Evolutionary conservation across 2,113 vertebrate genomes (phyloP).

Genomic region (Pituophis catenifer): DNA sequence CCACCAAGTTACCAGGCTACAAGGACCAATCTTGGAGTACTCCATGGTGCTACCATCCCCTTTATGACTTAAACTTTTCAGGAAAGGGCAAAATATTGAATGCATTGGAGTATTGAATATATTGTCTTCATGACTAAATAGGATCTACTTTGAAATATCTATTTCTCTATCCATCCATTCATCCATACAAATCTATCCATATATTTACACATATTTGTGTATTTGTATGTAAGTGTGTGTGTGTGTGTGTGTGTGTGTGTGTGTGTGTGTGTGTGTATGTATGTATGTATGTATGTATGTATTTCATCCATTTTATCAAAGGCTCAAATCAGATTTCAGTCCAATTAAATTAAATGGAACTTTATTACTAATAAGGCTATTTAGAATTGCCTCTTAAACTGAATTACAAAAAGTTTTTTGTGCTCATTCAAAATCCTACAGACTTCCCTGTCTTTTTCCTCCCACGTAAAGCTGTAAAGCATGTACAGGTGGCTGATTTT

Average conservation of each 20-base stretch:
- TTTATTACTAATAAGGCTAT: not conserved
- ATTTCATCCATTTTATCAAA: not conserved
- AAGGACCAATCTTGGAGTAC: not conserved
- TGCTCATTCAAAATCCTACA: too few species aligned
- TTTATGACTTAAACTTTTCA: not conserved
- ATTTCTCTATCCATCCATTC: not conserved
- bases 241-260: not conserved
- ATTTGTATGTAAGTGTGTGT: not conserved
- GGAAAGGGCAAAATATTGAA: not conserved
- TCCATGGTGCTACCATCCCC: not conserved
- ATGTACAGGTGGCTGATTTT: not conserved
- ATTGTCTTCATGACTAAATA: not conserved
- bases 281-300: too few species aligned
- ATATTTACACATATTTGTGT: not conserved
- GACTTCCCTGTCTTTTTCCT: not conserved
- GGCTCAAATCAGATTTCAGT: not conserved
- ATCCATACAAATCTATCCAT: not conserved
- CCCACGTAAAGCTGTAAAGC: not conserved
- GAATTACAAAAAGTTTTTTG: too few species aligned
- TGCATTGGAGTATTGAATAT: not conserved
- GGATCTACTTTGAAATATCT: not conserved
- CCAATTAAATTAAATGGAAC: not conserved
- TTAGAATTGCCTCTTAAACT: not conserved
- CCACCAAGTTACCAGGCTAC: not conserved
- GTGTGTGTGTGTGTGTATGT: not conserved